A percentile compares a stretch with the other conserved stretches of the same genome.
These are phyloP conservation scores for Rhagium mordax DNA, from an alignment of 2,888 invertebrate genomes.

Conservation along the genomic window DNA sequence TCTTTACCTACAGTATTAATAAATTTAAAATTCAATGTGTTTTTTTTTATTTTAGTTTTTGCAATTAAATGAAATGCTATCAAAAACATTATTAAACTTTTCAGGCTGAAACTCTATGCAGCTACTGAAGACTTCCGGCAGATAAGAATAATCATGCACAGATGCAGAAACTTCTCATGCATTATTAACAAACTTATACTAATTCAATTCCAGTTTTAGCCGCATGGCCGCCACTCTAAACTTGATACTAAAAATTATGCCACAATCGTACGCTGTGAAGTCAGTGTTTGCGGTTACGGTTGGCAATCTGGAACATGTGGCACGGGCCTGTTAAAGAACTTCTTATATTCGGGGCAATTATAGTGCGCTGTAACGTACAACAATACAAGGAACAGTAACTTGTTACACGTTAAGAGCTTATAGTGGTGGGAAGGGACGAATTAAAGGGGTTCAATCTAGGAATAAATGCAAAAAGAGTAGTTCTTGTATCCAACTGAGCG, in stretches of 20 bases:
- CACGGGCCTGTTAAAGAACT: background rate
- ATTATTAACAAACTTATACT: slow-evolving; percentile 11
- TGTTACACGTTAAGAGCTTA: no score
- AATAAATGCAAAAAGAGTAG: no score
- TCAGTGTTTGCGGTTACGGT: background rate
- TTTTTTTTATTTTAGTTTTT: no score
- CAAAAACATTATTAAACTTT: background rate
- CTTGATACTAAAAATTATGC: background rate
- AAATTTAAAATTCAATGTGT: no score
- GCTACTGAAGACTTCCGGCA: background rate
- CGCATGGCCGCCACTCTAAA: background rate
- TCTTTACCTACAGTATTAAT: no score
- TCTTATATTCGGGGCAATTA: background rate
- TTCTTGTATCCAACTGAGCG: no score
- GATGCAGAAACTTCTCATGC: background rate
- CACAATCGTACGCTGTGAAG: background rate
- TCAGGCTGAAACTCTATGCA: background rate
- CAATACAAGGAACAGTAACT: background rate
- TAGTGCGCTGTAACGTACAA: no score
- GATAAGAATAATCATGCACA: background rate
- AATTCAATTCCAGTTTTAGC: background rate
- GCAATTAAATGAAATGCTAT: background rate
- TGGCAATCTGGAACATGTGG: background rate
- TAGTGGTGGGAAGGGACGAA: no score
- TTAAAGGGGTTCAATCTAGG: no score